Evolutionary conservation across 2,797 vertebrate genomes (phyloP).

Genomic region (Pipistrellus pygmaeus): DNA sequence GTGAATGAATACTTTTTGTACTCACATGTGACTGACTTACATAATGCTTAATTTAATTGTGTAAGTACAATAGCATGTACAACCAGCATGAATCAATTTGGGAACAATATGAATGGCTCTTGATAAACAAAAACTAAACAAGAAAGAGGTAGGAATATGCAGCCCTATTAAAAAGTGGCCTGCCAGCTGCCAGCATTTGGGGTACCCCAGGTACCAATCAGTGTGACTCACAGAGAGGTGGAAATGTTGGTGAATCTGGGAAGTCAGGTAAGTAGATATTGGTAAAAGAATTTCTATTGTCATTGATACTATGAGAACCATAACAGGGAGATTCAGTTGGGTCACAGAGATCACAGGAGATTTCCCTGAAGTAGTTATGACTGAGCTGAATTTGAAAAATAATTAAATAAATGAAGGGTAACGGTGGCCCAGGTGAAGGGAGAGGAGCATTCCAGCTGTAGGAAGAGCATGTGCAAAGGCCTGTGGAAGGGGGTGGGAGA

Average conservation of each 20-base stretch:
- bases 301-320: neutral
- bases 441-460: neutral
- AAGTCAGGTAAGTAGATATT: neutral
- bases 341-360: neutral
- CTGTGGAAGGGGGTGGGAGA: no score
- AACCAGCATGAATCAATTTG: neutral
- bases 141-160: neutral
- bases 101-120: neutral
- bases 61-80: neutral
- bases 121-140: neutral
- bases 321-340: neutral
- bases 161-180: neutral
- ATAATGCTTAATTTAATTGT: neutral
- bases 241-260: neutral
- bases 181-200: neutral
- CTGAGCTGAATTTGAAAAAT: neutral
- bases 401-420: neutral
- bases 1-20: neutral
- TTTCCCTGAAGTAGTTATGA: neutral
- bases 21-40: neutral
- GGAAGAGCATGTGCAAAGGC: neutral
- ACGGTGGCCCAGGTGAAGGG: neutral
- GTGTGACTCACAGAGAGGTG: neutral
- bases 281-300: neutral
- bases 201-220: no score